These are phyloP conservation scores for Reticulitermes speratus DNA, from an alignment of 1,140 invertebrate species.

Conservation along the genomic window DNA sequence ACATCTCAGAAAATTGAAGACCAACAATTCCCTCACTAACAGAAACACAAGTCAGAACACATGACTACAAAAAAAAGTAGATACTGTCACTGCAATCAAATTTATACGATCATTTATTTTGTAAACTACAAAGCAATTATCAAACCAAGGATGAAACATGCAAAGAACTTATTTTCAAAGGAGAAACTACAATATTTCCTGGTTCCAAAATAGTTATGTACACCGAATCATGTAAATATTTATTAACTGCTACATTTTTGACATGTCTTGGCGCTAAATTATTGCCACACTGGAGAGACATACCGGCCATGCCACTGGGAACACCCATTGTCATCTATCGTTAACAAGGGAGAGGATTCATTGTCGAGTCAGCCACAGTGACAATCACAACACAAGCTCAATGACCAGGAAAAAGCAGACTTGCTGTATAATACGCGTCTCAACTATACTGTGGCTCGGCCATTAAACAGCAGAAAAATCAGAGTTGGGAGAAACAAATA, in stretches of 20 bases:
- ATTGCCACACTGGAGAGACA: constrained; percentile 13
- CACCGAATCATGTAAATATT: constrained; percentile 34
- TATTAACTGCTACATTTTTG: constrained; percentile 25
- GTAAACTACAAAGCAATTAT: constrained; percentile 35
- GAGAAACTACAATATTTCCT: constrained; percentile 30
- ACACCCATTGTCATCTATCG: constrained; percentile 12
- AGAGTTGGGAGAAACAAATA: constrained; percentile 20
- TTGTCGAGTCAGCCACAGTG: constrained; percentile 6
- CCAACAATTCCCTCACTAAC: constrained; percentile 12
- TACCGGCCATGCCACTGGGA: not conserved
- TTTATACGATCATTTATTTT: constrained; percentile 31
- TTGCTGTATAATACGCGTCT: constrained; percentile 23
- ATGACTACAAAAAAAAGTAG: constrained; percentile 26
- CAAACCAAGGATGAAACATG: constrained; percentile 36
- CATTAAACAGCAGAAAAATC: constrained; percentile 24
- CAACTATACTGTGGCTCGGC: constrained; percentile 18
- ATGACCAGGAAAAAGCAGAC: constrained; percentile 15
- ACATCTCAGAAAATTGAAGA: constrained; percentile 3
- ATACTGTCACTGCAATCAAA: constrained; percentile 31
- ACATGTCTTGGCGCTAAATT: constrained; percentile 25
- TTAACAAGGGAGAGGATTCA: constrained; percentile 27
- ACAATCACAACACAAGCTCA: constrained; percentile 26
- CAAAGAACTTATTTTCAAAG: constrained; percentile 34
- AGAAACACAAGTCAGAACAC: constrained; percentile 19
- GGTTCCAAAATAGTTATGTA: constrained; percentile 35